Percentiles rank a stretch among this genome's conserved stretches.
phyloP scores from a whole-genome alignment of 2,113 vertebrate genomes.

The Pelecanoides urinatrix region DNA sequence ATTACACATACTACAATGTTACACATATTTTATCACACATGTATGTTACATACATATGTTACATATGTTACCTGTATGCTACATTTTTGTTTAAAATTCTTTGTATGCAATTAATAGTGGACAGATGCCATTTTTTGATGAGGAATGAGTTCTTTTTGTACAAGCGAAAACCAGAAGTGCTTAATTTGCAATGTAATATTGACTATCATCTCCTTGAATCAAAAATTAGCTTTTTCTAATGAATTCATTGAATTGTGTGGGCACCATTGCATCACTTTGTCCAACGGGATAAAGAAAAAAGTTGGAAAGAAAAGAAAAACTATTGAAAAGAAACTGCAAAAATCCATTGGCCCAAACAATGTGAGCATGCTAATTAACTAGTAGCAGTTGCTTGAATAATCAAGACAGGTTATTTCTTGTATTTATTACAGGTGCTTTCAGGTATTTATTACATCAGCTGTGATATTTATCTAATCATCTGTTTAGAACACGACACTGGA shows the following conservation, averaged over 20 bases:
- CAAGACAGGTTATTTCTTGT: slow-evolving; percentile 44
- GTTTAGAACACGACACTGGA: neutral
- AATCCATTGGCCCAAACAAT: neutral
- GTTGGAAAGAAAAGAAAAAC: neutral
- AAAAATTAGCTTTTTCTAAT: neutral
- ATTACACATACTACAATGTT: neutral
- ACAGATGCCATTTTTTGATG: neutral
- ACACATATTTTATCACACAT: neutral
- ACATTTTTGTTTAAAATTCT: neutral
- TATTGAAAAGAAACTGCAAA: neutral
- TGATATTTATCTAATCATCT: neutral
- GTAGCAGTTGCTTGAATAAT: neutral
- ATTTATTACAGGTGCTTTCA: slow-evolving; percentile 16
- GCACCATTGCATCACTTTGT: neutral
- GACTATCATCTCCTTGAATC: neutral
- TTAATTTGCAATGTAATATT: neutral
- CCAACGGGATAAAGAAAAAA: neutral
- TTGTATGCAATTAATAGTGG: neutral
- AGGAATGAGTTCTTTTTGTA: neutral
- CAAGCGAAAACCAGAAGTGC: neutral
- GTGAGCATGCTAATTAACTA: neutral
- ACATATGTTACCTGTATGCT: neutral
- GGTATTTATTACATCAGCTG: slow-evolving; percentile 38
- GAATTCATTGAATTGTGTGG: neutral
- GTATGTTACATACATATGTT: too few relatives aligned